Evolutionary conservation across 2,888 invertebrate genomes (phyloP), one percentile per base, ranked within the genome.

Genomic region (Gnatocerus cornutus): DNA sequence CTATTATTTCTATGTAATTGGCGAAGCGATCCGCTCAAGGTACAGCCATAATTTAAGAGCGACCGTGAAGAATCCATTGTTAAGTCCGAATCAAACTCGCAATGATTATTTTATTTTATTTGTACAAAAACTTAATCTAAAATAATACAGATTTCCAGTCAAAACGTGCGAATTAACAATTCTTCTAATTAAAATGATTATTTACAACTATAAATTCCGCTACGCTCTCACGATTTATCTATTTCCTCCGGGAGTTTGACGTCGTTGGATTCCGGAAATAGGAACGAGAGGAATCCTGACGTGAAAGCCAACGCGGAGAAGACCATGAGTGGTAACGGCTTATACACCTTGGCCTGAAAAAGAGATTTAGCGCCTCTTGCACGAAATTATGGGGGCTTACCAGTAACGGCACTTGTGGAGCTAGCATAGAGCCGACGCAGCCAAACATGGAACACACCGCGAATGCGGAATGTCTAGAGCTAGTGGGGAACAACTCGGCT

Each of bases 401-500:
- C 84, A 92, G 81, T 37, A 92, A 83, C 10, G 90, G 90, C 8
- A 91, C 90, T 83, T 91, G 92, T 37, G 92, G 92, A 27, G 92
- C 91, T 59, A 91, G 82, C 80, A 91, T 89, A 10, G 91, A 90
- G 9, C 92, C 92, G 67, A 91, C 74, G 9, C 92, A 87, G 45
- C 92, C 92, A 74, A 90, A 87, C 86, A 91, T 90, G 52, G 91
- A 91, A 83, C 90, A 91, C 53, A 90, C 87, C 3, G 90, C 90
- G 52, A 92, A 86, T 73, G 91, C 86, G 12, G 91, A 90, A 78
- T 90, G 89, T 63, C 92, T 88, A 58, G 89, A 84, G 71, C 86
- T 86, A 50, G 92, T 93, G 7, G 92, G 92, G 82, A 91, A 92
- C 83, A 92, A 86, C 84, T 93, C 92, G 41, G 91, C 88, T 37